These are phyloP conservation scores for Eudemis profundana DNA, from an alignment of 2,888 invertebrate genomes.

Conservation along the genomic window DNA sequence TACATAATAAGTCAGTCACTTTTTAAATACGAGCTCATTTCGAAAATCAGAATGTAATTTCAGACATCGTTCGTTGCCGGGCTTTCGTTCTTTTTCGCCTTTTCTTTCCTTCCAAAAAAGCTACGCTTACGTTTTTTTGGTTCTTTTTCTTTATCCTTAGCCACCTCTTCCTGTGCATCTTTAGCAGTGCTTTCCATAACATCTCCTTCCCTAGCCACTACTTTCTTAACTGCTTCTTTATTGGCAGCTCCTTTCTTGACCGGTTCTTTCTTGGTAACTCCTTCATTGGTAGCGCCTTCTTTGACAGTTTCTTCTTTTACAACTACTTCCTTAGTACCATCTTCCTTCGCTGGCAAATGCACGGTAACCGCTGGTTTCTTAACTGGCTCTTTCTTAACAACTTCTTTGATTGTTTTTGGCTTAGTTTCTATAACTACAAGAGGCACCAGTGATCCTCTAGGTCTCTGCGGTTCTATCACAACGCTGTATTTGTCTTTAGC, in stretches of 20 bases:
- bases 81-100: conserved; percentile 15
- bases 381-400: background rate
- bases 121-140: conserved; percentile 12
- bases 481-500: conserved; percentile 33
- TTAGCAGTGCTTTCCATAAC: background rate
- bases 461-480: conserved; percentile 32
- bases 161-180: conserved; percentile 3
- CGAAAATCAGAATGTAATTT: background rate
- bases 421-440: conserved; percentile 10
- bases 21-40: too few relatives aligned
- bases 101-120: conserved; percentile 38
- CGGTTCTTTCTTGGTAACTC: background rate
- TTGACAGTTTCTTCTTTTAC: background rate
- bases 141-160: conserved; percentile 18
- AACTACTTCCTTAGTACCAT: background rate
- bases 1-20: too few relatives aligned
- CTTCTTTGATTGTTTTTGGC: background rate
- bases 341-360: conserved; percentile 9
- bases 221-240: background rate
- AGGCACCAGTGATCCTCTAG: conserved; percentile 5
- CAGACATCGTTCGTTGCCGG: background rate
- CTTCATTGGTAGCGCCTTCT: background rate
- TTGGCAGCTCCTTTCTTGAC: background rate
- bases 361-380: background rate
- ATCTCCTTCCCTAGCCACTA: background rate